These are phyloP conservation scores for Apus apus DNA, from an alignment of 2,113 vertebrate genomes.

Conservation along the genomic window DNA sequence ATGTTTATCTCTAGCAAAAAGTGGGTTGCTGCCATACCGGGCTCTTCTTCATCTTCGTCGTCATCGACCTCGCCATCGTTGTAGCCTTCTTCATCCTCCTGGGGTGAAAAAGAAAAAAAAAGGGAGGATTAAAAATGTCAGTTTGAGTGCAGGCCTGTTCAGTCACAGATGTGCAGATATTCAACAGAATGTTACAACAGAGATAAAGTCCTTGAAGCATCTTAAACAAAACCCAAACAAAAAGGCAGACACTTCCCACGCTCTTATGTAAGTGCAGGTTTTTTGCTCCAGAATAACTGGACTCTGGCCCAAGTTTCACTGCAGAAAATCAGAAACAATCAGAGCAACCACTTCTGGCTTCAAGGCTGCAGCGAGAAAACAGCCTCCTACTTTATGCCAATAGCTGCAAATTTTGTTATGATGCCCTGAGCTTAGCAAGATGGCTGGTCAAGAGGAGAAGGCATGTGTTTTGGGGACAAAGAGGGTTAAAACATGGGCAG, in stretches of 20 bases:
- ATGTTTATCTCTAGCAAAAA: not conserved
- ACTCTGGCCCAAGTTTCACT: not conserved
- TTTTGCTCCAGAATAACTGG: not conserved
- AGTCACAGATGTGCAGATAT: not conserved
- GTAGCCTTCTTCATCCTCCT: slow-evolving; percentile 90
- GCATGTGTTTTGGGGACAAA: not conserved
- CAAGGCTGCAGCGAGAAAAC: not conserved
- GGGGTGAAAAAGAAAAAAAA: not conserved
- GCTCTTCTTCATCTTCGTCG: slow-evolving; percentile 86
- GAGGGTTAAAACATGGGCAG: not conserved
- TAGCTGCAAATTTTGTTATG: not conserved
- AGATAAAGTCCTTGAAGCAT: not conserved
- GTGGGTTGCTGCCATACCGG: slow-evolving; percentile 62
- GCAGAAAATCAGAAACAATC: not conserved
- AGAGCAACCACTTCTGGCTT: not conserved
- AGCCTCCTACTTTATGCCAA: not conserved
- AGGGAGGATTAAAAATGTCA: fast-evolving
- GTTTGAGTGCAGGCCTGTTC: not conserved
- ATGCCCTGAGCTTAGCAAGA: not conserved
- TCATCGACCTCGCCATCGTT: slow-evolving; percentile 86
- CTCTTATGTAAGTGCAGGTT: not conserved
- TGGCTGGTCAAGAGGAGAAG: not conserved
- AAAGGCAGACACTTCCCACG: not conserved
- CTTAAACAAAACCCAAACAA: not conserved
- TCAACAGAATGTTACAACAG: not conserved